Conservation (phyloP, 2,888 invertebrate genomes). For the Pinctada fucata region DNA sequence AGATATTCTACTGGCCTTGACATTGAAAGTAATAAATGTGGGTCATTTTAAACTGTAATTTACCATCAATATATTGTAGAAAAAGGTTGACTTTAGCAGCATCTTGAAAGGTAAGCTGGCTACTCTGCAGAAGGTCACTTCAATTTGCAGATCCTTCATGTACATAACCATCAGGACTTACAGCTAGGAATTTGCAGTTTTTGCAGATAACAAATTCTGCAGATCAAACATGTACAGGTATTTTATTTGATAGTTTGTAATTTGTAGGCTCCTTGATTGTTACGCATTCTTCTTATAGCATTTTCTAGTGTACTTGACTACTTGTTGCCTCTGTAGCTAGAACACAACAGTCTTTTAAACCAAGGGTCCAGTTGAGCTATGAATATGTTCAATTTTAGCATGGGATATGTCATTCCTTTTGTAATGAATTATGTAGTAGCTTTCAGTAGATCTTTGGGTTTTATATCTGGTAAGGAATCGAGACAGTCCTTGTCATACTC, state of each 20-base stretch:
- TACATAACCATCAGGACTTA: constrained; percentile 38
- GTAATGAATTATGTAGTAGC: too few species aligned
- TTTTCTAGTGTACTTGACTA: constrained; percentile 20
- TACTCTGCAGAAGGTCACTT: constrained; percentile 31
- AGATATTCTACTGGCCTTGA: constrained; percentile 31
- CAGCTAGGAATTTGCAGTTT: constrained; percentile 26
- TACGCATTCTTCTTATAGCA: constrained; percentile 24
- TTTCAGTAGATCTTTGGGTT: too few species aligned
- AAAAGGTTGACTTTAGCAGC: constrained; percentile 33
- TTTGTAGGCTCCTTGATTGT: constrained; percentile 33
- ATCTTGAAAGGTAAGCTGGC: constrained; percentile 16
- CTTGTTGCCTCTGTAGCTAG: constrained; percentile 20
- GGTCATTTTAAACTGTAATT: constrained; percentile 31
- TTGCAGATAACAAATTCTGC: constrained; percentile 24
- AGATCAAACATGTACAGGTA: constrained; percentile 18
- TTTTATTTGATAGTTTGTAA: constrained; percentile 20
- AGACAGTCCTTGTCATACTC: too few species aligned
- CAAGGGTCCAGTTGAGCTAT: neutral
- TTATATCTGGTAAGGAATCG: too few species aligned
- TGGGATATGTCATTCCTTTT: too few species aligned
- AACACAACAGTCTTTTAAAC: constrained; percentile 21
- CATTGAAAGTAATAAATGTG: constrained; percentile 37
- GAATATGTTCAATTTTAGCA: too few species aligned
- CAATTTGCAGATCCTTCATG: constrained; percentile 4
- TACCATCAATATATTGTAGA: constrained; percentile 22